A percentile compares a stretch with the other conserved stretches of the same genome.
These are phyloP conservation scores for Caradrina clavipalpis DNA, from an alignment of 2,888 invertebrate species.

Conservation along the genomic window DNA sequence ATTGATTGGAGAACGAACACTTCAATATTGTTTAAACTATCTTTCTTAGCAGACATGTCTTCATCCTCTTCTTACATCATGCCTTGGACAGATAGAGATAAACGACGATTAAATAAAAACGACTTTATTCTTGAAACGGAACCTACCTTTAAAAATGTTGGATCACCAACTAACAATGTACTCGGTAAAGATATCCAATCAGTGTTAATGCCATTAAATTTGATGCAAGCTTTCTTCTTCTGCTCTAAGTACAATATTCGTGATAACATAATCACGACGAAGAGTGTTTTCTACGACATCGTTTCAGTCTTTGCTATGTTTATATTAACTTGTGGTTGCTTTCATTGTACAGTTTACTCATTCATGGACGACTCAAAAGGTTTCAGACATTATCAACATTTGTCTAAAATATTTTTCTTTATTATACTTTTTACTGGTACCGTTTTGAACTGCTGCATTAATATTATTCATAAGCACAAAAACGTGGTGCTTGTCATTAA, in stretches of 20 bases:
- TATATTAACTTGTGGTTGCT: background rate
- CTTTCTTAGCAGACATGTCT: background rate
- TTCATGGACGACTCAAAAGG: background rate
- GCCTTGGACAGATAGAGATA: background rate
- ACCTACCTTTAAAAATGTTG: background rate
- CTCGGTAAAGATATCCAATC: background rate
- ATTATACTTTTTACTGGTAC: background rate
- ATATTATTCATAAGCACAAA: constrained; percentile 10
- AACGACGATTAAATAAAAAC: background rate
- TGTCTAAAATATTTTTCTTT: background rate
- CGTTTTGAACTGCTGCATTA: constrained; percentile 1
- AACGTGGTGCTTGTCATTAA: constrained; percentile 20
- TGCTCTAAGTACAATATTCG: constrained; percentile 3
- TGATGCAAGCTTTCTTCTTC: constrained; percentile 1
- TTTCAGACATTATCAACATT: constrained; percentile 2
- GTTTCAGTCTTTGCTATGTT: background rate
- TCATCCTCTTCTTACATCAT: background rate
- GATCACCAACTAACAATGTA: background rate
- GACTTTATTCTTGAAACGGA: background rate
- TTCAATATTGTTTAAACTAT: background rate
- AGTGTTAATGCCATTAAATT: background rate
- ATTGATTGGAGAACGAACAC: background rate
- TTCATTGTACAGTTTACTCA: background rate
- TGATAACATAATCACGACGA: background rate
- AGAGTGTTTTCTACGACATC: background rate